Percentiles rank a stretch among this genome's conserved stretches.
Evolutionary conservation across 2,888 invertebrate genomes (phyloP).

Genomic region (Clitarchus hookeri): DNA sequence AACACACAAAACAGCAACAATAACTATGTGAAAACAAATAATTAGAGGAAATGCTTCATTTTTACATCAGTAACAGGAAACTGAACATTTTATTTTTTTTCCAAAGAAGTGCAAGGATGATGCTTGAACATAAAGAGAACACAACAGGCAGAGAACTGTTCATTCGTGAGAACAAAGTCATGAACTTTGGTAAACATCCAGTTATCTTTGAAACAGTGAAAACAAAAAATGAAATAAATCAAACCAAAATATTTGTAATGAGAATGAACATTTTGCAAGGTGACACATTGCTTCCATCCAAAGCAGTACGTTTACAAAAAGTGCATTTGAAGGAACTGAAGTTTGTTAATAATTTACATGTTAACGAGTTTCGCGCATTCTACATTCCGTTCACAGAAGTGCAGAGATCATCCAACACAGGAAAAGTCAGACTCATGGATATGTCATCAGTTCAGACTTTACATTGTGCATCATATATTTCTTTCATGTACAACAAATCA

Average conservation of each 20-base stretch:
- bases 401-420: conserved; percentile 34
- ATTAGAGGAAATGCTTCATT: conserved; percentile 22
- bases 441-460: background rate
- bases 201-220: background rate
- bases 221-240: background rate
- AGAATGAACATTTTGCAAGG: background rate
- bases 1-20: conserved; percentile 14
- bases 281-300: background rate
- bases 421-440: conserved; percentile 22
- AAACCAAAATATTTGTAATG: background rate
- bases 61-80: conserved; percentile 25
- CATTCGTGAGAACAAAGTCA: background rate
- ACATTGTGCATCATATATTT: background rate
- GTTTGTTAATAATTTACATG: background rate
- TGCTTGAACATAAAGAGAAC: background rate
- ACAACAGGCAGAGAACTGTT: background rate
- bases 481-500: conserved; percentile 14
- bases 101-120: conserved; percentile 5
- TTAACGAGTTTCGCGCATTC: background rate
- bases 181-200: background rate
- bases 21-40: conserved; percentile 4
- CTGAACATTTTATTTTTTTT: background rate
- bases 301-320: background rate
- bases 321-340: background rate
- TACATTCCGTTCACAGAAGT: conserved; percentile 30